phyloP scores from a whole-genome alignment of 1,140 invertebrate genomes.

The Megathymus violae region DNA sequence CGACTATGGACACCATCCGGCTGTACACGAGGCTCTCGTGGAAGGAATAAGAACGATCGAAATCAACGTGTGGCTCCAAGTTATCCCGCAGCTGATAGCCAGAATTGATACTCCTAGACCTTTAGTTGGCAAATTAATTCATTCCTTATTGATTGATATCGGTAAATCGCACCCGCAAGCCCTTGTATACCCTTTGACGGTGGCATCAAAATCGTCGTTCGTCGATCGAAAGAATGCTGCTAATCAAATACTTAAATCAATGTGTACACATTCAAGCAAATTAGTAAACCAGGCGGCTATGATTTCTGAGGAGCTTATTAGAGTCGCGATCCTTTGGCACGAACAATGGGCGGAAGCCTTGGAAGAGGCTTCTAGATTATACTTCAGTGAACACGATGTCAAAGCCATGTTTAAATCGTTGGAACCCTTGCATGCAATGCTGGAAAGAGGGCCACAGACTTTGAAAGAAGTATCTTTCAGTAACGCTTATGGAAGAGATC shows the following conservation, averaged over 20 bases:
- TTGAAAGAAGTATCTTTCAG: conserved; percentile 98
- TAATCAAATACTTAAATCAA: conserved; percentile 96
- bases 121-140: conserved; percentile 94
- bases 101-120: conserved; percentile 96
- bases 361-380: conserved; percentile 96
- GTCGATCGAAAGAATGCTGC: conserved; percentile 94
- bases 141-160: conserved; percentile 97
- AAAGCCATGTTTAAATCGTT: conserved; percentile 98
- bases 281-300: conserved; percentile 97
- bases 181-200: conserved; percentile 98
- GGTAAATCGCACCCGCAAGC: conserved; percentile 96
- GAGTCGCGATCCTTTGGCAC: conserved; percentile 99
- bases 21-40: conserved; percentile 96
- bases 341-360: conserved; percentile 99
- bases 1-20: conserved; percentile 96
- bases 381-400: conserved; percentile 97
- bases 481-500: conserved; percentile 97
- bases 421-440: conserved; percentile 96
- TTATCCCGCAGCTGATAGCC: conserved; percentile 99
- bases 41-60: conserved; percentile 97
- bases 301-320: conserved; percentile 98
- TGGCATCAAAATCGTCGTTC: conserved; percentile 97
- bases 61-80: conserved; percentile 99
- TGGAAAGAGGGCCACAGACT: conserved; percentile 97
- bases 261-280: conserved; percentile 96